A percentile compares a stretch with the other conserved stretches of the same genome.
Conservation (phyloP, 2,888 invertebrate species). For the Drosophila parthenogenetica region DNA sequence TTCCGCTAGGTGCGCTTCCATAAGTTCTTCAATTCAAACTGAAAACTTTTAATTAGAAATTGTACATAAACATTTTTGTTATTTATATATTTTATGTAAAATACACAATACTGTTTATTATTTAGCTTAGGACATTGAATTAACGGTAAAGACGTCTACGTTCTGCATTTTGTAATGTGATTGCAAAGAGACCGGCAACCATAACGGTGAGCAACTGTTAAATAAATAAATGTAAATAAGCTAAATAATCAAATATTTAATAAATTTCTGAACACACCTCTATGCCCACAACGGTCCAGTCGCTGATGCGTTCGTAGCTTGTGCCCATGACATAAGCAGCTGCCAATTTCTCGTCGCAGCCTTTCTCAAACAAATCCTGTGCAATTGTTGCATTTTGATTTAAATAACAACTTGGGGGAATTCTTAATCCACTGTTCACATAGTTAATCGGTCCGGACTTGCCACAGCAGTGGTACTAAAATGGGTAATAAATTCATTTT, state of each 20-base stretch:
- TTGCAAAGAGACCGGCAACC: conserved; percentile 73
- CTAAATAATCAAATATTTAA: background rate
- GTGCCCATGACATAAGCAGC: conserved; percentile 63
- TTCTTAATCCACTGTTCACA: conserved; percentile 46
- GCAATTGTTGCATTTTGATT: conserved; percentile 63
- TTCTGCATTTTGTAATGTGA: conserved; percentile 73
- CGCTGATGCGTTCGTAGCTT: conserved; percentile 72
- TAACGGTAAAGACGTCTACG: conserved; percentile 71
- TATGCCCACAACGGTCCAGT: conserved; percentile 77
- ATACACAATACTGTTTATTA: conserved; percentile 49
- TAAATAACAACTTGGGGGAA: conserved; percentile 75
- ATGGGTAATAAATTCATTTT: background rate
- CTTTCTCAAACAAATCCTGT: conserved; percentile 62
- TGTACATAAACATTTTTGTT: background rate
- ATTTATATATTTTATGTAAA: conserved; percentile 28
- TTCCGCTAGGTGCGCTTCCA: conserved; percentile 3
- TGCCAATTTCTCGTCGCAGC: conserved; percentile 63
- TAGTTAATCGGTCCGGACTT: conserved; percentile 74
- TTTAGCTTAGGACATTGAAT: background rate
- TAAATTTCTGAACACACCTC: conserved; percentile 60
- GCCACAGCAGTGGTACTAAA: conserved; percentile 76
- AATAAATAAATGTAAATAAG: background rate
- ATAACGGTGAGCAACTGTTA: conserved; percentile 67
- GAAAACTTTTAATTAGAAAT: background rate
- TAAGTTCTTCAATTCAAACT: background rate